Percentiles rank a stretch among this genome's conserved stretches.
phyloP scores from a whole-genome alignment of 23 tunicate species.

The Aplidium turbinatum region DNA sequence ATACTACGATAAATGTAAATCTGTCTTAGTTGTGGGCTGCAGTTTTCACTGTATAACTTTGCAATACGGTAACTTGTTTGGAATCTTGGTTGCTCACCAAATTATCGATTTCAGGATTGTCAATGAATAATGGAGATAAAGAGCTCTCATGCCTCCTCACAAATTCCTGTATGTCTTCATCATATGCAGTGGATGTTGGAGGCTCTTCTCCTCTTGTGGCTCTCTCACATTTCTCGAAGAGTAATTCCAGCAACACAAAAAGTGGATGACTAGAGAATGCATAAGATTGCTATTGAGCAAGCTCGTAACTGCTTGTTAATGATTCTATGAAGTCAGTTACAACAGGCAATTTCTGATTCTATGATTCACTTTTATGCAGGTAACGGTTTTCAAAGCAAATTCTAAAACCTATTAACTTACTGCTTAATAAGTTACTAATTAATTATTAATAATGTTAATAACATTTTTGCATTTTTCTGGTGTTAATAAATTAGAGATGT shows the following conservation, averaged over 20 bases:
- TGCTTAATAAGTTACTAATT: too few relatives aligned
- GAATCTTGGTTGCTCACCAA: slow-evolving; percentile 50
- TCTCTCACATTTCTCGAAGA: slow-evolving; percentile 96
- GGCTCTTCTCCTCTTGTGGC: slow-evolving; percentile 91
- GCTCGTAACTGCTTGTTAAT: background rate
- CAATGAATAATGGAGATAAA: slow-evolving; percentile 68
- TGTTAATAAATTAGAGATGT: too few relatives aligned
- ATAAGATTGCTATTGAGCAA: background rate
- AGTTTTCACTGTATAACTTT: background rate
- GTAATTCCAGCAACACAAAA: slow-evolving; percentile 80
- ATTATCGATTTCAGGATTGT: slow-evolving; percentile 92
- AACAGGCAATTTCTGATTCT: background rate
- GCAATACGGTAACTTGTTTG: too few relatives aligned
- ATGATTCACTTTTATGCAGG: too few relatives aligned
- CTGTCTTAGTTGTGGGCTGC: too few relatives aligned
- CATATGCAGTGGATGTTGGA: slow-evolving; percentile 69
- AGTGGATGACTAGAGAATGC: slow-evolving; percentile 83
- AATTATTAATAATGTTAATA: too few relatives aligned
- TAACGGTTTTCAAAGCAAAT: too few relatives aligned
- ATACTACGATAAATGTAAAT: too few relatives aligned
- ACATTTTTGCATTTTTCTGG: too few relatives aligned
- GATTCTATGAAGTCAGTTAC: background rate
- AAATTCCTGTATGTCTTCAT: slow-evolving; percentile 94
- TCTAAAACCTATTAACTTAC: too few relatives aligned
- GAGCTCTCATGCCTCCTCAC: slow-evolving; percentile 59